Evolutionary conservation across 2,888 invertebrate species (phyloP).

Genomic region (Spisula subtruncata): DNA sequence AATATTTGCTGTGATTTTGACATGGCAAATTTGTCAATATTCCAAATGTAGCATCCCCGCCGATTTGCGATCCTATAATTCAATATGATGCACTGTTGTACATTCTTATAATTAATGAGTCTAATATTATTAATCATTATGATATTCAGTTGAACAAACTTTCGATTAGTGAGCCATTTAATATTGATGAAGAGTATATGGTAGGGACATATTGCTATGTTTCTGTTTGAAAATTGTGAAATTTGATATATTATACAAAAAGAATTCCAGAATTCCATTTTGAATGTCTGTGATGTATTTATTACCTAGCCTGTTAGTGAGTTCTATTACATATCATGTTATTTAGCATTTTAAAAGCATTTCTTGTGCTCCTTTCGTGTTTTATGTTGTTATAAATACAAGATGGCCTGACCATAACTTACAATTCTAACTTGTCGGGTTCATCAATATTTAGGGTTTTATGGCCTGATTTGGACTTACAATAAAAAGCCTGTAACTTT

Average conservation of each 20-base stretch:
- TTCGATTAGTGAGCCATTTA: neutral
- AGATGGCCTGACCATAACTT: neutral
- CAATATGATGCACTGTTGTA: neutral
- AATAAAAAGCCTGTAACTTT: too few relatives aligned
- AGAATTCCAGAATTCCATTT: slow-evolving; percentile 8
- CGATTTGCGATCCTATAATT: neutral
- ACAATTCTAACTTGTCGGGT: neutral
- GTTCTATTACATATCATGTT: neutral
- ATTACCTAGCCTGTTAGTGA: neutral
- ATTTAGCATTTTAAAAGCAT: slow-evolving; percentile 12
- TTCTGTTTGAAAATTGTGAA: neutral
- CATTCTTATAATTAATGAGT: neutral
- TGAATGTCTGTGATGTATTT: neutral
- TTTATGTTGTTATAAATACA: neutral
- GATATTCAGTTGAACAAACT: neutral
- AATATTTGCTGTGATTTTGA: neutral
- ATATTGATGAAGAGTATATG: neutral
- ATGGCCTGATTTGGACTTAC: too few relatives aligned
- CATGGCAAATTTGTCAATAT: too few relatives aligned
- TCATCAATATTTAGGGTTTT: neutral
- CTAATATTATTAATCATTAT: neutral
- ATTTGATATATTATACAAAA: too few relatives aligned
- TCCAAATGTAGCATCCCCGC: too few relatives aligned
- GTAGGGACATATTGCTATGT: too few relatives aligned
- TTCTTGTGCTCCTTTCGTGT: neutral